These are phyloP conservation scores for Belgica antarctica DNA, from an alignment of 2,888 invertebrate species.

Conservation along the genomic window DNA sequence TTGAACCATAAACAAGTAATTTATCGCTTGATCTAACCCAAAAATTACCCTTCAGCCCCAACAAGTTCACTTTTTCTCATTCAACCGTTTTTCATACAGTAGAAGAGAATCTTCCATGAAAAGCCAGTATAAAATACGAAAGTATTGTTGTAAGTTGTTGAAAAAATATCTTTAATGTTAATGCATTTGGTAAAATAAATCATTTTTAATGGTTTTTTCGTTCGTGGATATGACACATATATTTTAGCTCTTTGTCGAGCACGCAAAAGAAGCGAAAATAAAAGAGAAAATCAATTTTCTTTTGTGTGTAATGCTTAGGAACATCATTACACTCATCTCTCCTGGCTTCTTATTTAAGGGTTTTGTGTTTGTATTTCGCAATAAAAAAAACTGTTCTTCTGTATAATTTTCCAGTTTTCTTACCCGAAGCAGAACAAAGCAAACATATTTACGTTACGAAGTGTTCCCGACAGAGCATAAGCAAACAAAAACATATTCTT, in stretches of 20 bases:
- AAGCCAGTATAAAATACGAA: no score
- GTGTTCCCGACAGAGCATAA: slow-evolving; percentile 27
- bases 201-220: slow-evolving; percentile 42
- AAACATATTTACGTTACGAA: slow-evolving; percentile 22
- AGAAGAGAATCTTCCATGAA: no score
- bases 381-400: slow-evolving; percentile 27
- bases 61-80: no score
- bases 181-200: slow-evolving; percentile 40
- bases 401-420: slow-evolving; percentile 39
- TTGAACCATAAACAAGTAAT: no score
- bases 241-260: neutral
- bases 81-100: no score
- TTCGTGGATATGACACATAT: slow-evolving; percentile 42
- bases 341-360: neutral
- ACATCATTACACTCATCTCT: slow-evolving; percentile 32
- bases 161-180: slow-evolving; percentile 28
- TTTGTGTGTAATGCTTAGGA: slow-evolving; percentile 30
- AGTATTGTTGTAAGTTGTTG: no score
- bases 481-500: slow-evolving; percentile 30
- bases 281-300: slow-evolving; percentile 37
- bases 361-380: slow-evolving; percentile 22
- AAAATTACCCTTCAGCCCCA: no score
- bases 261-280: neutral
- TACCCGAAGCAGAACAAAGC: neutral
- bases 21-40: no score